Percentiles rank a stretch among this genome's conserved stretches.
Conservation (phyloP, 2,113 vertebrate genomes). For the Eclectus roratus region DNA sequence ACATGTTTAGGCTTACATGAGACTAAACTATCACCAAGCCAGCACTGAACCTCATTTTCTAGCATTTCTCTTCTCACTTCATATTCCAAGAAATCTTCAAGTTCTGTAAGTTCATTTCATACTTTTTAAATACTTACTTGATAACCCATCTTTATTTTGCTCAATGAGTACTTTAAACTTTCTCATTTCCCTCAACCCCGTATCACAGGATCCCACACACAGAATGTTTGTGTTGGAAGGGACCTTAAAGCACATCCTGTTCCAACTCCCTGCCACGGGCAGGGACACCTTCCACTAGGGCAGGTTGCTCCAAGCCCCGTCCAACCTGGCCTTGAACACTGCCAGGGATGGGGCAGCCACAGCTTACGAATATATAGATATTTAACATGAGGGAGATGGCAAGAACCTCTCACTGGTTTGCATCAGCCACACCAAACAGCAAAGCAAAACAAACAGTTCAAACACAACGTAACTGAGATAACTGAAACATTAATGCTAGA, state of each 20-base stretch:
- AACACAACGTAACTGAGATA: background rate
- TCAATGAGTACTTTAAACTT: background rate
- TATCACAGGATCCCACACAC: background rate
- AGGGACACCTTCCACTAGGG: background rate
- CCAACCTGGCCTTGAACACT: background rate
- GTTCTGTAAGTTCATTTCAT: background rate
- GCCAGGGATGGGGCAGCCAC: background rate
- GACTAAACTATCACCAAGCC: background rate
- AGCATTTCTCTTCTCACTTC: background rate
- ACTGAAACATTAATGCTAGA: background rate
- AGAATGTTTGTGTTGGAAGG: background rate
- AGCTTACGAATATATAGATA: background rate
- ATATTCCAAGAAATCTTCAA: background rate
- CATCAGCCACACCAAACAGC: background rate
- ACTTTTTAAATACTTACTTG: background rate
- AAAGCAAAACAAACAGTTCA: background rate
- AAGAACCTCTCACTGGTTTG: background rate
- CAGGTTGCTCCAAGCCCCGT: background rate
- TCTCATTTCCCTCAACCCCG: background rate
- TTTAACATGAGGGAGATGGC: background rate
- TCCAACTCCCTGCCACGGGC: background rate
- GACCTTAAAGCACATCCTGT: background rate
- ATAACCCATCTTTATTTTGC: background rate
- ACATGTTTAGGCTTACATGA: background rate
- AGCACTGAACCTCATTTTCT: accelerated